Evolutionary conservation across 1,140 invertebrate species (phyloP), one percentile per base, ranked within the genome.

Genomic region (Hypsibius dujardini): DNA sequence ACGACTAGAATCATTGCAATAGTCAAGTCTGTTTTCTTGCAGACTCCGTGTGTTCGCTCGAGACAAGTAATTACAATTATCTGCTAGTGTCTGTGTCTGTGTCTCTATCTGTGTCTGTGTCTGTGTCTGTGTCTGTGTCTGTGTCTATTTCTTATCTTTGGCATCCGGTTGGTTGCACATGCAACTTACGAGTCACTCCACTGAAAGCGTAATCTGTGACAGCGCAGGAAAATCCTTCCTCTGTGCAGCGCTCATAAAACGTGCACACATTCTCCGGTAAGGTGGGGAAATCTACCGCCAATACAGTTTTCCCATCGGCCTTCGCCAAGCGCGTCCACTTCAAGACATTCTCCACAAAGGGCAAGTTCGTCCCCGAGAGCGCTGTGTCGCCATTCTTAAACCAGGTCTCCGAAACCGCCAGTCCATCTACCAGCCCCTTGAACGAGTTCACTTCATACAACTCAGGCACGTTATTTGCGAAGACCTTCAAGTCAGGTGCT

Each of bases 181-280:
- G 28, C 50, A n/a, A 56, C 50, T 56, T 56, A 56, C 50, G 50
- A 56, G n/a, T 56, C 7, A n/a, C 50, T 56, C 50, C 50, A n/a
- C 7, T 56, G 7, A 56, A 56, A n/a, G 7, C n/a, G 12, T 67
- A 45, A 42, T 67, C 62, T 3, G 62, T 67, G 45, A 42, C 62
- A 3, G 42, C 12, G 42, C 62, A 67, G 62, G 45, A 42, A 67
- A 67, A 67, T 67, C 42, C 42, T 67, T 67, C 12, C 7, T 7
- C 12, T 3, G 62, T 15, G 45, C 62, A 67, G 62, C 42, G 62
- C 3, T 67, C 62, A 42, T 67, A 67, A 67, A 67, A 67, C 12
- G 62, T 67, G 62, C 62, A 67, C 12, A 67, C 42, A 42, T 67
- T 45, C 12, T 12, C 12, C 12, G 12, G 3, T 7, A 7, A 7